Base-by-base conservation (phyloP, 1,140 invertebrate species). In the Amphibalanus amphitrite region DNA sequence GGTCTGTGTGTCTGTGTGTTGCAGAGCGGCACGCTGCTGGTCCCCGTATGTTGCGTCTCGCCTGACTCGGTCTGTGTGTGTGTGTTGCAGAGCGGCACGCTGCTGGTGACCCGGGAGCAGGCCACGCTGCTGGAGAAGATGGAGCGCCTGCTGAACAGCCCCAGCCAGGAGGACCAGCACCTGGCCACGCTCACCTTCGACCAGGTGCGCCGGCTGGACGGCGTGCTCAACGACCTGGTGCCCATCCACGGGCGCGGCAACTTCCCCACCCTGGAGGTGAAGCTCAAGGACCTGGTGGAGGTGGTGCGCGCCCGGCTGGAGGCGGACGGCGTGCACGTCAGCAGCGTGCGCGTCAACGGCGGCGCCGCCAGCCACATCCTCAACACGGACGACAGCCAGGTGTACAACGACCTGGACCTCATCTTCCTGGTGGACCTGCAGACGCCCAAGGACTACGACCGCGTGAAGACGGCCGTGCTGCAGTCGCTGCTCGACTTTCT, bases 381-480 rank as follows among this genome's bases (percentile, higher is more conserved):
- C 74, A 90, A 91, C 71, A 89, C 89, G 68, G 82, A 83, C 67
- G 89, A 90, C 77, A 86, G 90, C 70, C 89, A 90, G 78, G 73
- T 91, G 26, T 99, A 97, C 85, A 98, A 97, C 80, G 97, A 99
- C 82, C 85, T 98, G 76, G 97, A 99, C 83, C 87, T 99, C 78
- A 99, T 99, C 79, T 99, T 98, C 84, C 93, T 88, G 70, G 93
- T 98, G 64, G 92, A 97, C 76, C 82, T 98, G 59, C 88, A 87
- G 73, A 83, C 80, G 69, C 90, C 82, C 86, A 93, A 85, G 69
- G 82, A 84, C 72, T 84, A 85, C 77, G 85, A 87, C 75, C 89
- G 90, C 75, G 92, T 97, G 72, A 97, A 97, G 82, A 88, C 88
- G 69, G 93, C 95, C 67, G 95, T 98, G 70, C 87, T 99, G 29